Evolutionary conservation across 2,888 invertebrate species (phyloP).

Genomic region (Noctua janthina): DNA sequence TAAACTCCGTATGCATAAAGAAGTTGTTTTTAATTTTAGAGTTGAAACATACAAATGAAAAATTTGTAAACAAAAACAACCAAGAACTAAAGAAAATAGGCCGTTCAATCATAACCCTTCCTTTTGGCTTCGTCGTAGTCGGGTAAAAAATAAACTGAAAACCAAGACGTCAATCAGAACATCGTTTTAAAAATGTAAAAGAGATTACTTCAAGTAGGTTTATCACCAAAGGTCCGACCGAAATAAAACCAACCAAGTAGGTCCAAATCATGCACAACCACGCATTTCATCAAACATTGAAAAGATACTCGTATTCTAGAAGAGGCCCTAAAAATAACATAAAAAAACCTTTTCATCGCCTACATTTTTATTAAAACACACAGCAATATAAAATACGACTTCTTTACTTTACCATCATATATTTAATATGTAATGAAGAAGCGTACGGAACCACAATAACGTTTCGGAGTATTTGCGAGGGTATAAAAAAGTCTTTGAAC

Average conservation of each 20-base stretch:
- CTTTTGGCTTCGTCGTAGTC: too few relatives aligned
- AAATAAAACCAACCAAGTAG: conserved; percentile 34
- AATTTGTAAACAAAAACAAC: too few relatives aligned
- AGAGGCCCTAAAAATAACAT: conserved; percentile 41
- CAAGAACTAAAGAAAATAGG: neutral
- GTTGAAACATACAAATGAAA: too few relatives aligned
- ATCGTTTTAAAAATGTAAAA: conserved; percentile 3
- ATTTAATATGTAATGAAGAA: conserved; percentile 44
- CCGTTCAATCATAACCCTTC: too few relatives aligned
- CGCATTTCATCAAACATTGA: conserved; percentile 48
- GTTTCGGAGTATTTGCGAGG: conserved; percentile 32
- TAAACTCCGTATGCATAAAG: too few relatives aligned
- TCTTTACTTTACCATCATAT: conserved; percentile 36
- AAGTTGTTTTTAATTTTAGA: too few relatives aligned
- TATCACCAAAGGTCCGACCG: neutral
- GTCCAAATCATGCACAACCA: conserved; percentile 50
- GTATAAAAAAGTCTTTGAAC: conserved; percentile 14
- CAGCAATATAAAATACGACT: conserved; percentile 44
- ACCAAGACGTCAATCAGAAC: neutral
- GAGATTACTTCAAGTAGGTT: neutral
- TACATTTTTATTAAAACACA: conserved; percentile 51
- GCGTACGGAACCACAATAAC: conserved; percentile 18
- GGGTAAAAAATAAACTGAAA: neutral
- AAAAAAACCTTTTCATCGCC: conserved; percentile 33
- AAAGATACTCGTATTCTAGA: conserved; percentile 32